Conservation (phyloP, 2,888 invertebrate species). For the Pandemis cinnamomeana region DNA sequence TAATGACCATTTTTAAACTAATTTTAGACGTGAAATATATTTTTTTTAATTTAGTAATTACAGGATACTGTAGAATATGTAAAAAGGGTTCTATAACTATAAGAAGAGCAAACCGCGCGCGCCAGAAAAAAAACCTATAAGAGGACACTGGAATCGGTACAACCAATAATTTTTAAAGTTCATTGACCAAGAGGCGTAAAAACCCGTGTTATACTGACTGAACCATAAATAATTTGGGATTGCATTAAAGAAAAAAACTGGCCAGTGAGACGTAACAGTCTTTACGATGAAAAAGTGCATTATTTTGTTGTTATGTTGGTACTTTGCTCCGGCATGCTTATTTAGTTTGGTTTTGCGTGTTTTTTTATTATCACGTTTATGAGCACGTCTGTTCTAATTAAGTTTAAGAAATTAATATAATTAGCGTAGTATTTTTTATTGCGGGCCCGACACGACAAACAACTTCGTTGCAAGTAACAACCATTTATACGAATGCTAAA, state of each 20-base stretch:
- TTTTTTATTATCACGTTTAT: not conserved
- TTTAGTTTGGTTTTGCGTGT: not conserved
- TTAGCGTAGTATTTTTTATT: no score
- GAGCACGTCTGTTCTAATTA: not conserved
- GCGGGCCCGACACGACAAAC: no score
- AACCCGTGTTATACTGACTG: slow-evolving; percentile 28
- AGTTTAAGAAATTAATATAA: no score
- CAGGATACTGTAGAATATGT: no score
- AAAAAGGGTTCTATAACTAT: no score
- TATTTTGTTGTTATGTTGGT: not conserved
- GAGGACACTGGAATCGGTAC: not conserved
- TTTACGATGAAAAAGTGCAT: not conserved
- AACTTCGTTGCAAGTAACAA: no score
- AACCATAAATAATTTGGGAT: slow-evolving; percentile 31
- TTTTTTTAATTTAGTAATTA: no score
- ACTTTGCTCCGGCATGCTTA: not conserved
- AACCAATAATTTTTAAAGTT: slow-evolving; percentile 22
- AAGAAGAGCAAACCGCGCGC: no score
- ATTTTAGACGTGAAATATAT: no score
- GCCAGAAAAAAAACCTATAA: no score
- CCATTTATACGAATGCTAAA: no score
- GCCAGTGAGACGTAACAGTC: not conserved
- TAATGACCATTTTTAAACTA: no score
- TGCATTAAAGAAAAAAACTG: slow-evolving; percentile 16
- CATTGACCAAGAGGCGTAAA: slow-evolving; percentile 32